Evolutionary conservation across 30 jellyfish, hydroid and myxozoan genomes (phyloP).

Genomic region (Morbakka virulenta): DNA sequence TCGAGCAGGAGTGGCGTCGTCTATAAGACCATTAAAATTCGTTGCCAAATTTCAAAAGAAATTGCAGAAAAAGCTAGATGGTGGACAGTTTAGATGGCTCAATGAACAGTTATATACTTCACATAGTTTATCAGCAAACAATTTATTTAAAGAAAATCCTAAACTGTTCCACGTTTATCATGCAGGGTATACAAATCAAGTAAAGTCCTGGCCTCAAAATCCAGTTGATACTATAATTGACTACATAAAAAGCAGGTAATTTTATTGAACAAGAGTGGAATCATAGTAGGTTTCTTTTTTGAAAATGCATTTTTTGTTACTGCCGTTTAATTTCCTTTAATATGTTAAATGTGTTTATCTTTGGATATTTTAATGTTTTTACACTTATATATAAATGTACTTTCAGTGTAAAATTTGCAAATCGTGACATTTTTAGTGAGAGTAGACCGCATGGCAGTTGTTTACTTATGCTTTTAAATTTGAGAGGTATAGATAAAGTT

Average conservation of each 20-base stretch:
- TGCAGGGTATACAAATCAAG: constrained; percentile 76
- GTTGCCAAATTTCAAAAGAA: constrained; percentile 41
- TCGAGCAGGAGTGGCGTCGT: background rate
- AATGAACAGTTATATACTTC: constrained; percentile 81
- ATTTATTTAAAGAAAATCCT: constrained; percentile 59
- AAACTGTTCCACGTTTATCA: constrained; percentile 83
- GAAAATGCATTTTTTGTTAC: background rate
- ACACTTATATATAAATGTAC: too few species aligned
- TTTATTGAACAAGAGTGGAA: too few species aligned
- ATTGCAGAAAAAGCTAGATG: constrained; percentile 55
- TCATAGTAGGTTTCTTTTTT: background rate
- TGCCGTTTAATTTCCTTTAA: too few species aligned
- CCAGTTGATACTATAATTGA: constrained; percentile 76
- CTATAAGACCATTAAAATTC: background rate
- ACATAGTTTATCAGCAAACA: constrained; percentile 56
- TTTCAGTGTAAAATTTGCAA: too few species aligned
- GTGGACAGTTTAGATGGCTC: constrained; percentile 90
- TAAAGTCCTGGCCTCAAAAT: constrained; percentile 85
- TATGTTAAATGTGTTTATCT: too few species aligned
- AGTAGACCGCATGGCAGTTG: too few species aligned
- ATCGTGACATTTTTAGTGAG: too few species aligned
- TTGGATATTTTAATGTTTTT: too few species aligned
- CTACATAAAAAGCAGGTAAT: constrained; percentile 49
- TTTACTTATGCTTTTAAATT: too few species aligned
- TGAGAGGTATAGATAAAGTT: too few species aligned